These are phyloP conservation scores for Brachypodius melanocephalos DNA, from an alignment of 2,113 vertebrate genomes.

Conservation along the genomic window DNA sequence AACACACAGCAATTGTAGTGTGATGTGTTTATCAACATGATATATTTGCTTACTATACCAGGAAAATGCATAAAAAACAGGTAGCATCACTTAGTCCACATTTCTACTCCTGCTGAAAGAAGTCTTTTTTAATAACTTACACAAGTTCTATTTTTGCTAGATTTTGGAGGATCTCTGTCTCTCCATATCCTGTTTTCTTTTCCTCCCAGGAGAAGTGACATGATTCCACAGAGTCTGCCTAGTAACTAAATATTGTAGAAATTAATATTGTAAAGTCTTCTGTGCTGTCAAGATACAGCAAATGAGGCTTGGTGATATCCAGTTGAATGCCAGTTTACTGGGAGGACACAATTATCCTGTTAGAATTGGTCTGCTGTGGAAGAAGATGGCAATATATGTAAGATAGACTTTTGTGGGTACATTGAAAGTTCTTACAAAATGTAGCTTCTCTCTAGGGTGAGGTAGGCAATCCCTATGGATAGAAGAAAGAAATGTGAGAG, in stretches of 20 bases:
- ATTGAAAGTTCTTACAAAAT: rapidly evolving
- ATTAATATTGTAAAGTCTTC: not conserved
- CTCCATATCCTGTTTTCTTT: not conserved
- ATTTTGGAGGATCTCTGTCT: not conserved
- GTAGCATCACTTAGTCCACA: not conserved
- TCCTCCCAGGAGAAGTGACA: not conserved
- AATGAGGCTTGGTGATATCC: not conserved
- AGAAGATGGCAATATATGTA: not conserved
- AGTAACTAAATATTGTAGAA: not conserved
- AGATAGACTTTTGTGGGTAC: not conserved
- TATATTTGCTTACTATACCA: not conserved
- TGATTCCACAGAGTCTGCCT: not conserved
- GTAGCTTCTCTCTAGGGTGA: not conserved
- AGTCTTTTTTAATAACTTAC: not conserved
- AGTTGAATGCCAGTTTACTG: not conserved
- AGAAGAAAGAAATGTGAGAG: not conserved
- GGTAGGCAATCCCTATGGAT: no score
- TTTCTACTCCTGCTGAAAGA: not conserved
- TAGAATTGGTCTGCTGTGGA: not conserved
- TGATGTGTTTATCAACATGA: not conserved
- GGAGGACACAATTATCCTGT: not conserved
- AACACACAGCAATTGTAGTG: not conserved
- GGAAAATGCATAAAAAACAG: not conserved
- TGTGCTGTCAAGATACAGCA: not conserved
- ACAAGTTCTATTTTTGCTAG: not conserved